Percentiles rank a stretch among this genome's conserved stretches.
phyloP scores from a whole-genome alignment of 2,113 vertebrate genomes.

The Tachysurus fulvidraco region DNA sequence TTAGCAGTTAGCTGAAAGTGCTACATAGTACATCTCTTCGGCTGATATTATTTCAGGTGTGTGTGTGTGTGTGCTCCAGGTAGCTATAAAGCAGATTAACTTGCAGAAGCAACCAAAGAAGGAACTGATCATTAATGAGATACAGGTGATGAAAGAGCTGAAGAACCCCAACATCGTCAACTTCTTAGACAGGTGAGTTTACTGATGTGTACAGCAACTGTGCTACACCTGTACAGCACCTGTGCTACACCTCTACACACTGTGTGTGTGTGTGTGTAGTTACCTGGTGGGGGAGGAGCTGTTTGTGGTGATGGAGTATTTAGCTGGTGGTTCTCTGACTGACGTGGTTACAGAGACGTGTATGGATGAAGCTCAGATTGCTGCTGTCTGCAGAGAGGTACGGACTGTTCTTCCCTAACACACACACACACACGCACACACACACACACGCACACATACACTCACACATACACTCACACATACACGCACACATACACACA shows the following conservation, averaged over 20 bases:
- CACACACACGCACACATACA: not conserved
- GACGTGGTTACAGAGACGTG: conserved; percentile 98
- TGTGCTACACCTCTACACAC: not conserved
- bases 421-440: not conserved
- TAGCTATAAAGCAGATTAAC: conserved; percentile 98
- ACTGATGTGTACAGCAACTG: not conserved
- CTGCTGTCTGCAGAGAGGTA: conserved; percentile 96
- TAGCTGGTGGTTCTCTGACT: conserved; percentile 94
- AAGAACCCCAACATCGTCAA: conserved; percentile 99
- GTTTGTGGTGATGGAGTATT: conserved; percentile 97
- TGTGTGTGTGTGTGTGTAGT: conserved; percentile 65
- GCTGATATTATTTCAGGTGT: not conserved
- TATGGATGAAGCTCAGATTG: conserved; percentile 98
- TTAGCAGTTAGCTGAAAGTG: not conserved
- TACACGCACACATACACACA: not conserved
- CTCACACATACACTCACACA: too few species aligned
- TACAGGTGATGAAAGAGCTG: conserved; percentile 97
- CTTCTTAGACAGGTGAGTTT: conserved; percentile 90
- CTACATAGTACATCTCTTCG: not conserved
- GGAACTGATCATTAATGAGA: conserved; percentile 97
- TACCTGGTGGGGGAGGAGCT: conserved; percentile 96
- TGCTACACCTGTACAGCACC: not conserved
- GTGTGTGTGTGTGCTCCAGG: conserved; percentile 69
- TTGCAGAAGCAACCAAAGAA: conserved; percentile 99
- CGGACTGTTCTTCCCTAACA: not conserved